Evolutionary conservation across 1,140 invertebrate species (phyloP).

Genomic region (Onthophagus taurus): DNA sequence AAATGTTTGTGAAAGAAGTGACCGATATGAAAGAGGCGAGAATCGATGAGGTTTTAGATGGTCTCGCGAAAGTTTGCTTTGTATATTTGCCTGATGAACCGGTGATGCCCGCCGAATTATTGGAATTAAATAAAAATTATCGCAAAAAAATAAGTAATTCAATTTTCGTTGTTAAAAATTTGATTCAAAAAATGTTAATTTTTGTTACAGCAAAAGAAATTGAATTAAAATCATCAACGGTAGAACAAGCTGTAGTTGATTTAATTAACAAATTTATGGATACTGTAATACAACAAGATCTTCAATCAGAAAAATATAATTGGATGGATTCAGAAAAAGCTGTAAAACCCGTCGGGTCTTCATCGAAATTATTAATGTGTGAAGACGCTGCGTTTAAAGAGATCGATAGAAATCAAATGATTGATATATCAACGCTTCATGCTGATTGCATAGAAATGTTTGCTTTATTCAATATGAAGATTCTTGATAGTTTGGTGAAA

Average conservation of each 20-base stretch:
- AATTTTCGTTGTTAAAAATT: no score
- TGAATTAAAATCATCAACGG: constrained; percentile 48
- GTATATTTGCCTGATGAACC: constrained; percentile 57
- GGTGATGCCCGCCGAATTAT: constrained; percentile 53
- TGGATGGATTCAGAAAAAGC: constrained; percentile 55
- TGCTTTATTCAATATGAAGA: constrained; percentile 61
- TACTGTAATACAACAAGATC: constrained; percentile 43
- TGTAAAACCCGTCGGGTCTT: constrained; percentile 44
- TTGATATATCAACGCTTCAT: constrained; percentile 50
- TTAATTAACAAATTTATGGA: constrained; percentile 62
- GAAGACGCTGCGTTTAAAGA: constrained; percentile 49
- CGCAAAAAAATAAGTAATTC: constrained; percentile 42
- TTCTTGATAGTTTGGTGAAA: constrained; percentile 57
- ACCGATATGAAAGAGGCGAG: constrained; percentile 67
- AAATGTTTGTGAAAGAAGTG: constrained; percentile 61
- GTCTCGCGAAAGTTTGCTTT: constrained; percentile 53
- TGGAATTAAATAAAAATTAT: constrained; percentile 51
- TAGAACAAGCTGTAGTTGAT: constrained; percentile 56
- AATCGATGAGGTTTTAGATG: constrained; percentile 59
- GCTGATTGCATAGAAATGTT: constrained; percentile 66
- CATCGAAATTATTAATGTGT: constrained; percentile 42
- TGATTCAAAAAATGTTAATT: no score
- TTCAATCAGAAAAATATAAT: constrained; percentile 48
- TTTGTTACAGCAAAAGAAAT: constrained; percentile 37
- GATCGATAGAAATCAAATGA: constrained; percentile 47